Evolutionary conservation across 1,140 invertebrate genomes (phyloP).

Genomic region (Bombus turneri): DNA sequence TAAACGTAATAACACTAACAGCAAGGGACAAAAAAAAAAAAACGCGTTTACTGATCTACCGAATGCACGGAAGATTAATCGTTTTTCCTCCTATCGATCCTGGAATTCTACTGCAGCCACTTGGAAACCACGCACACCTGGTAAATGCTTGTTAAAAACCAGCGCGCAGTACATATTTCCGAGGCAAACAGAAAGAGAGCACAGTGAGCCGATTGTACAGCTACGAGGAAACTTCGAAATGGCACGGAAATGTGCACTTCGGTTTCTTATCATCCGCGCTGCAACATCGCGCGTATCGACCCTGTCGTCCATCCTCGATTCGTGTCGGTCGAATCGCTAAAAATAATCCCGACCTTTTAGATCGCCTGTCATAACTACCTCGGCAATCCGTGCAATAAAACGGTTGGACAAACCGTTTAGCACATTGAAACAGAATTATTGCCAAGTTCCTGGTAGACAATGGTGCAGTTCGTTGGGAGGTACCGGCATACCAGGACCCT

Average conservation of each 20-base stretch:
- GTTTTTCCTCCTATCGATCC: not conserved
- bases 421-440: not conserved
- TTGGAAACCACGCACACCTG: constrained; percentile 51
- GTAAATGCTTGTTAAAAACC: constrained; percentile 11
- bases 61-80: constrained; percentile 10
- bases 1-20: not conserved
- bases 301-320: constrained; percentile 17
- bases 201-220: constrained; percentile 58
- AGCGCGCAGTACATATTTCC: not conserved
- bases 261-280: constrained; percentile 36
- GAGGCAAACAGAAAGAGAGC: constrained; percentile 8
- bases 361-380: constrained; percentile 12
- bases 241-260: constrained; percentile 36
- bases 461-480: not conserved
- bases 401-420: constrained; percentile 2
- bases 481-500: not conserved
- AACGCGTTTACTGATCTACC: not conserved
- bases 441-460: not conserved
- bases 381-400: not conserved
- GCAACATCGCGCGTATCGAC: constrained; percentile 40
- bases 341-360: constrained; percentile 42
- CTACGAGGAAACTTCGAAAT: constrained; percentile 2
- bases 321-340: constrained; percentile 29
- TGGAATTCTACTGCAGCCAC: constrained; percentile 5
- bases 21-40: not conserved